Evolutionary conservation across 2,113 vertebrate genomes (phyloP), one percentile per base, ranked within the genome.

Genomic region (Ifrita kowaldi): DNA sequence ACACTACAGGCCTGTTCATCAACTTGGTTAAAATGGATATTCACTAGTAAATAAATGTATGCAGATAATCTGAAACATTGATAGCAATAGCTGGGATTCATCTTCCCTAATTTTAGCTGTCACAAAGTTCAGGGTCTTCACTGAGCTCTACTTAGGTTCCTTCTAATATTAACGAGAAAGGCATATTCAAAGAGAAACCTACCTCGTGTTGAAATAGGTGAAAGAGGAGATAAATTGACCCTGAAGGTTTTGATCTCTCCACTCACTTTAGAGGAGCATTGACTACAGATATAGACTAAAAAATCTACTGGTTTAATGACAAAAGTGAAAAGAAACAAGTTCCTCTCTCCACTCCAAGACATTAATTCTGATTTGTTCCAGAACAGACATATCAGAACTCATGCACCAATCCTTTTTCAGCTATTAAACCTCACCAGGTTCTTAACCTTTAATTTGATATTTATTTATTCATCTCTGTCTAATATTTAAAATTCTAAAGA

Each of bases 401-500:
- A 46, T 33, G 41, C 53, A 74, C n/a, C 42, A 47, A 42, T 73
- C 37, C 39, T 78, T 95, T 78, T 62, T 60, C 52, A 68, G n/a
- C 49, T 82, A 70, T 71, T 88, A 89, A 94, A 71, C 44, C 49
- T 71, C 56, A 62, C 41, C 35, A 69, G 11, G 46, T 82, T 71
- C 56, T 87, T 82, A 89, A 68, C 41, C 64, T 64, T 94, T 84
- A 42, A 90, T 74, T 75, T 92, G 7, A 57, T 87, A 92, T 93
- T 90, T 96, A 96, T 95, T 96, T 94, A 94, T 96, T 95, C 56
- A 92, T 81, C 35, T 93, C 69, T 80, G 27, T 33, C 88, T 78
- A 87, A 68, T 68, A 92, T 87, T 95, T 92, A 67, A 89, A 96
- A 95, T 90, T 96, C 88, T 71, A 46, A 95, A 78, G 71, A 93